Evolutionary conservation across 2,888 invertebrate genomes (phyloP).

Genomic region (Agonopterix heracliana): DNA sequence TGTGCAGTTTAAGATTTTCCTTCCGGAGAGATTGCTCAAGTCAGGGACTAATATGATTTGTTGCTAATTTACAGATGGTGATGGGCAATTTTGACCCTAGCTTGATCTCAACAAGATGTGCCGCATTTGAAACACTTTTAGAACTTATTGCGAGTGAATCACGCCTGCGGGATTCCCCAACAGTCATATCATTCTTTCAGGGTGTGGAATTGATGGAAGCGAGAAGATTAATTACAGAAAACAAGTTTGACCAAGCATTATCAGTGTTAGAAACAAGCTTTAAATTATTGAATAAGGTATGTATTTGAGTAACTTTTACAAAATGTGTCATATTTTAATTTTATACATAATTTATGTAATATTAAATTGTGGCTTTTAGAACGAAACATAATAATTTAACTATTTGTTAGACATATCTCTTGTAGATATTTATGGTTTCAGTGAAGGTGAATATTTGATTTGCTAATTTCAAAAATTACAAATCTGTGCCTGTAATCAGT

Average conservation of each 20-base stretch:
- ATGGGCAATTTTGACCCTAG: constrained; percentile 83
- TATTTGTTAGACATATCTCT: too few relatives aligned
- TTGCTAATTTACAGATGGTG: constrained; percentile 60
- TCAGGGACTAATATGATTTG: neutral
- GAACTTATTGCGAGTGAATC: constrained; percentile 73
- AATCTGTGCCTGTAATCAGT: too few relatives aligned
- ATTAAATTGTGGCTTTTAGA: too few relatives aligned
- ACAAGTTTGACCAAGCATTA: constrained; percentile 78
- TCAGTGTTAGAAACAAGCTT: constrained; percentile 81
- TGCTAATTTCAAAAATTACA: too few relatives aligned
- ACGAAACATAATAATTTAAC: too few relatives aligned
- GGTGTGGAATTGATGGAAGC: constrained; percentile 79
- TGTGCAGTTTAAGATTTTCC: neutral
- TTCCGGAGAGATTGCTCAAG: neutral
- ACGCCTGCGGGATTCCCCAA: constrained; percentile 73
- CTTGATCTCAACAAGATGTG: constrained; percentile 79
- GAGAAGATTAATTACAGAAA: constrained; percentile 74
- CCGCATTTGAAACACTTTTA: constrained; percentile 79
- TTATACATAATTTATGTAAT: too few relatives aligned
- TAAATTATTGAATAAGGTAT: constrained; percentile 75
- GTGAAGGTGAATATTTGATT: too few relatives aligned
- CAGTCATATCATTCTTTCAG: constrained; percentile 79
- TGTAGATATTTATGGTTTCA: too few relatives aligned
- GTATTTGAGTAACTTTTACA: too few relatives aligned
- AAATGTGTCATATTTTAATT: too few relatives aligned